Evolutionary conservation across 2,113 vertebrate species (phyloP).

Genomic region (Dasyprocta punctata): DNA sequence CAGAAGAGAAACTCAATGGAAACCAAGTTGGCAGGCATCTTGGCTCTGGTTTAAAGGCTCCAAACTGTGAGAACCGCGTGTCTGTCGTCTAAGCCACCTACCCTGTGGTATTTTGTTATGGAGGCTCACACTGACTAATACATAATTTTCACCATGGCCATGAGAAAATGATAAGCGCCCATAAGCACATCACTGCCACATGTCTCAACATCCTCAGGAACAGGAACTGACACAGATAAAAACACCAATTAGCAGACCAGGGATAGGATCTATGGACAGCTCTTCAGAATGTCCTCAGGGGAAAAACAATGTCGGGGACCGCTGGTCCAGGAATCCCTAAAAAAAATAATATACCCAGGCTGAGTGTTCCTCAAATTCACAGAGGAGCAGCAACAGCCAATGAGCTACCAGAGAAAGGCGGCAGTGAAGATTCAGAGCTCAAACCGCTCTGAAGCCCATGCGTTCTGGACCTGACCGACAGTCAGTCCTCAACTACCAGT

Average conservation of each 20-base stretch:
- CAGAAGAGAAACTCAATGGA: background rate
- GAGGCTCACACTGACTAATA: background rate
- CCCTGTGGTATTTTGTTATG: background rate
- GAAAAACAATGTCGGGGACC: background rate
- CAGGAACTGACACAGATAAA: background rate
- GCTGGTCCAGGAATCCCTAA: background rate
- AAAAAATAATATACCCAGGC: background rate
- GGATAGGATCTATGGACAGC: background rate
- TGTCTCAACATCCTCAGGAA: background rate
- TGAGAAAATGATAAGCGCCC: background rate
- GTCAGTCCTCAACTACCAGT: background rate
- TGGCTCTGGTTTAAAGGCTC: background rate
- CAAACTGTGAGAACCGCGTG: background rate
- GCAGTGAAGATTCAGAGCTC: fast-evolving
- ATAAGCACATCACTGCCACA: too few relatives aligned
- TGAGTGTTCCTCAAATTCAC: background rate
- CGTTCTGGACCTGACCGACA: too few relatives aligned
- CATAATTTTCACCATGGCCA: background rate
- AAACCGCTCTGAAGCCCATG: background rate
- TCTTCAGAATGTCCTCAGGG: too few relatives aligned
- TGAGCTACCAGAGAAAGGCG: background rate
- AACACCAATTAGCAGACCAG: background rate
- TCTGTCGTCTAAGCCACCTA: background rate
- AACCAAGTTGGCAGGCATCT: background rate
- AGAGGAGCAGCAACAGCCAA: background rate